Conservation (phyloP, 2,888 invertebrate species). For the Arenicola marina region DNA sequence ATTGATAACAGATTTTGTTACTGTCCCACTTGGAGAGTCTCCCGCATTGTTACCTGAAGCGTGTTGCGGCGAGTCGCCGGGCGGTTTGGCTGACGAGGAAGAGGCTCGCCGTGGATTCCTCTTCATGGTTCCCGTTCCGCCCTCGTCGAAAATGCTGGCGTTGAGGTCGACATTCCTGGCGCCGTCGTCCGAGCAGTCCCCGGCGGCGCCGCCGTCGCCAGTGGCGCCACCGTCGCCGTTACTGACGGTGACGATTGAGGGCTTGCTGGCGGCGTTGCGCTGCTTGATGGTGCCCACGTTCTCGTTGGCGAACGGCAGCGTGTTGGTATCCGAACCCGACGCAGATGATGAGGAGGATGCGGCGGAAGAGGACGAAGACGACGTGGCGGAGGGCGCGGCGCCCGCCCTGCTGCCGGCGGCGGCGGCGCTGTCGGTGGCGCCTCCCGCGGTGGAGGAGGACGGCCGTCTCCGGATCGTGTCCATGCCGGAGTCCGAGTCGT, state of each 20-base stretch:
- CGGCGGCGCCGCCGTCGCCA: not conserved
- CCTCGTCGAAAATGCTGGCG: constrained; percentile 32
- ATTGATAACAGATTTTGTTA: too few relatives aligned
- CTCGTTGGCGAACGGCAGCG: constrained; percentile 91
- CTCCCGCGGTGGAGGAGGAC: not conserved
- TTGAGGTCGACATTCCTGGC: constrained; percentile 24
- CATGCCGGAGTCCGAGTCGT: not conserved
- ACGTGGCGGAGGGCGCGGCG: not conserved
- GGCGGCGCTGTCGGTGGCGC: not conserved
- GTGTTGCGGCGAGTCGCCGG: not conserved
- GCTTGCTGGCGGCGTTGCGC: constrained; percentile 61
- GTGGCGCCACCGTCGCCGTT: constrained; percentile 23
- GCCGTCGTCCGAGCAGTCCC: constrained; percentile 1
- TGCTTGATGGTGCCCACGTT: constrained; percentile 98
- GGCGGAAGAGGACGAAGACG: constrained; percentile 2
- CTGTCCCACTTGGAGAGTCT: not conserved
- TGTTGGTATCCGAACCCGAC: constrained; percentile 76
- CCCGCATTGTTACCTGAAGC: not conserved
- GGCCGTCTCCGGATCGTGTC: not conserved
- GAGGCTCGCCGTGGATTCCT: too few relatives aligned
- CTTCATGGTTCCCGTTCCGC: constrained; percentile 21
- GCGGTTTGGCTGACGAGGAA: too few relatives aligned
- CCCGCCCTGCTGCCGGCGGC: not conserved
- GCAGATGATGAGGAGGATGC: not conserved
- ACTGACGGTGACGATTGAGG: constrained; percentile 45